Evolutionary conservation across 2,888 invertebrate genomes (phyloP).

Genomic region (Auanema freiburgensis): DNA sequence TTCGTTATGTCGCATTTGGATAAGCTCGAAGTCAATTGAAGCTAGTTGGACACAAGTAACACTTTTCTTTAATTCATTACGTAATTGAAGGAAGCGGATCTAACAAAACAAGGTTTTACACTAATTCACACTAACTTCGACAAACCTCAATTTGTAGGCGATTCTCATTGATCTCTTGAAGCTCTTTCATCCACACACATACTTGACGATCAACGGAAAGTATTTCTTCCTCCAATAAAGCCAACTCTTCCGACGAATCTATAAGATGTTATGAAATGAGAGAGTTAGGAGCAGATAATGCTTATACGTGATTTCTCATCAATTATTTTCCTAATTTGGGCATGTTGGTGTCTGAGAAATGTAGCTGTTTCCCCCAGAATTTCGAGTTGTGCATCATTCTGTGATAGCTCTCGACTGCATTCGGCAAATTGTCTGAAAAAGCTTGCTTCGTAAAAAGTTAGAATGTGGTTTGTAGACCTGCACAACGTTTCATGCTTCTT

Average conservation of each 20-base stretch:
- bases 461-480: background rate
- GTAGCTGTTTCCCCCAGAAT: conserved; percentile 58
- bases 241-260: conserved; percentile 30
- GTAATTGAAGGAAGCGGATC: conserved; percentile 55
- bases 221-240: conserved; percentile 35
- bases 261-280: conserved; percentile 3
- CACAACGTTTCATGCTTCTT: conserved; percentile 46
- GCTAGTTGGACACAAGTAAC: conserved; percentile 59
- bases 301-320: conserved; percentile 20
- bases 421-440: conserved; percentile 29
- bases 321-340: conserved; percentile 45
- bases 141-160: conserved; percentile 53
- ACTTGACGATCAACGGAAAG: conserved; percentile 49
- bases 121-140: background rate
- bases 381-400: conserved; percentile 58
- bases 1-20: conserved; percentile 52
- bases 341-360: conserved; percentile 49
- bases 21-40: conserved; percentile 56
- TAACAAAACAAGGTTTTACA: conserved; percentile 27
- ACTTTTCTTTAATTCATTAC: conserved; percentile 54
- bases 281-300: no score
- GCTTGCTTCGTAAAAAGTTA: background rate
- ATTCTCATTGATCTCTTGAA: conserved; percentile 58
- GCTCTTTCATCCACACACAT: conserved; percentile 55
- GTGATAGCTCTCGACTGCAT: conserved; percentile 24